phyloP scores from a whole-genome alignment of 2,797 vertebrate species.

The Hylomyscus alleni region DNA sequence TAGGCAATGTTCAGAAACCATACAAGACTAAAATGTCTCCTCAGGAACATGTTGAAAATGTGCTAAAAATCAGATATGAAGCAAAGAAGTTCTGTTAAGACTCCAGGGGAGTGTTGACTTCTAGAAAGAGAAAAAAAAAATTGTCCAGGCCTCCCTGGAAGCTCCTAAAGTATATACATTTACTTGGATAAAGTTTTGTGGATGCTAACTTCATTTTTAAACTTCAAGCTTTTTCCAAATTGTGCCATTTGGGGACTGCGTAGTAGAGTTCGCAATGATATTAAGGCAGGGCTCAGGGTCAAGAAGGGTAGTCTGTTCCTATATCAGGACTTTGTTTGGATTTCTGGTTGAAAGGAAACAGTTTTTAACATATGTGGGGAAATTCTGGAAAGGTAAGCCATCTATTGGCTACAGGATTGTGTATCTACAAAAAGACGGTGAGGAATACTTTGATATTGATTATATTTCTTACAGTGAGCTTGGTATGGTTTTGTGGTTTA shows the following conservation, averaged over 20 bases:
- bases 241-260: not conserved
- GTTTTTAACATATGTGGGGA: slow-evolving; percentile 19
- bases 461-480: slow-evolving; percentile 24
- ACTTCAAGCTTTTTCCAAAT: slow-evolving; percentile 33
- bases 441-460: slow-evolving; percentile 24
- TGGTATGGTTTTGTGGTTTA: slow-evolving; percentile 40
- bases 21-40: not conserved
- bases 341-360: slow-evolving; percentile 41
- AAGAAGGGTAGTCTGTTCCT: not conserved
- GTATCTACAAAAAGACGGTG: not conserved
- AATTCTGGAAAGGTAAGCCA: slow-evolving; percentile 47
- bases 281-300: not conserved
- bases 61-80: slow-evolving; percentile 26
- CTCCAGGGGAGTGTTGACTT: not conserved
- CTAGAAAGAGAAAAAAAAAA: not conserved
- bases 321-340: not conserved
- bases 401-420: slow-evolving; percentile 2
- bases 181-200: not conserved
- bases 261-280: not conserved
- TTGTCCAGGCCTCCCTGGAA: not conserved
- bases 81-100: not conserved
- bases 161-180: not conserved
- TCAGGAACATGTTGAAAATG: not conserved
- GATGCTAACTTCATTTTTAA: not conserved
- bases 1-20: slow-evolving; percentile 38